These are phyloP conservation scores for Sphinx pinastri DNA, from an alignment of 2,888 invertebrate species.

Conservation along the genomic window DNA sequence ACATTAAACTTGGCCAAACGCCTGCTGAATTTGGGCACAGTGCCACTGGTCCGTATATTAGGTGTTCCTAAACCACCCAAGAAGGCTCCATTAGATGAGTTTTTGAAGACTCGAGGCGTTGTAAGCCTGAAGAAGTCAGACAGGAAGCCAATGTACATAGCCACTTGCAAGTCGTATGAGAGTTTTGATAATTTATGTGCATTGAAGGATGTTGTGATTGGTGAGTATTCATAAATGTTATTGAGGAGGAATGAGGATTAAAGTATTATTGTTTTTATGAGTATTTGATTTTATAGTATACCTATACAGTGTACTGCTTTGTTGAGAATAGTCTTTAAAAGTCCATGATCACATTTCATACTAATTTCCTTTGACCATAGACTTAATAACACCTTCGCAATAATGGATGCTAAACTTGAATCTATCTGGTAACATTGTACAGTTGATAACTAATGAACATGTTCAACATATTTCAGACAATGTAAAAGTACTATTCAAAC, in stretches of 20 bases:
- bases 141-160: slow-evolving; percentile 38
- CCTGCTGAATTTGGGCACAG: slow-evolving; percentile 41
- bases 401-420: too few relatives aligned
- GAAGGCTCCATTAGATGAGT: slow-evolving; percentile 34
- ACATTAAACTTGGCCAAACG: slow-evolving; percentile 49
- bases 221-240: slow-evolving; percentile 37
- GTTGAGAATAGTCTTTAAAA: too few relatives aligned
- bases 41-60: slow-evolving; percentile 47
- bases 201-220: slow-evolving; percentile 33
- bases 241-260: too few relatives aligned
- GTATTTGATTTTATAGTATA: too few relatives aligned
- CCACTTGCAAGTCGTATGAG: slow-evolving; percentile 38
- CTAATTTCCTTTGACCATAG: too few relatives aligned
- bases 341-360: too few relatives aligned
- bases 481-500: slow-evolving; percentile 1
- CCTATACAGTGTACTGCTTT: too few relatives aligned
- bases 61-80: slow-evolving; percentile 37
- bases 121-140: slow-evolving; percentile 45
- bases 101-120: slow-evolving; percentile 44
- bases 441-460: background rate
- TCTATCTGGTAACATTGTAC: background rate
- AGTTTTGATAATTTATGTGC: slow-evolving; percentile 47
- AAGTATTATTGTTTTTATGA: too few relatives aligned
- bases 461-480: slow-evolving; percentile 4
- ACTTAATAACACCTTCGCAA: too few relatives aligned